Evolutionary conservation across 1,140 invertebrate species (phyloP).

Genomic region (Lamellibrachia luymesi): DNA sequence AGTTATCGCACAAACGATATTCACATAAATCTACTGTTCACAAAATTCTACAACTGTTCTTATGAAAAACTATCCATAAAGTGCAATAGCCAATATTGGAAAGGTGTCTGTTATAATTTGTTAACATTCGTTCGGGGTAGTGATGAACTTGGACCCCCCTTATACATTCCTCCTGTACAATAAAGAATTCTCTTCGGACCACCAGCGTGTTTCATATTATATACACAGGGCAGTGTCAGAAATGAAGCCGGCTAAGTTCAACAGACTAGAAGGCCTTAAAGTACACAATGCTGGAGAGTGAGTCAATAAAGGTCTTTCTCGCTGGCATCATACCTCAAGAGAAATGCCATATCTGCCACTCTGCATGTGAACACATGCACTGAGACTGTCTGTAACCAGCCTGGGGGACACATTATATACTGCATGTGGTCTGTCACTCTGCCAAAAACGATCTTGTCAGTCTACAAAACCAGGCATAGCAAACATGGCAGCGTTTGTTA

Average conservation of each 20-base stretch:
- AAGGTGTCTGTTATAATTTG: neutral
- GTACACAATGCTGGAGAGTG: neutral
- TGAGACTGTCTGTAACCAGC: neutral
- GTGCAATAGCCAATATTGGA: neutral
- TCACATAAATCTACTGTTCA: neutral
- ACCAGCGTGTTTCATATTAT: neutral
- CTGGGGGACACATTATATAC: neutral
- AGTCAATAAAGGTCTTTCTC: neutral
- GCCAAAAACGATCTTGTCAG: neutral
- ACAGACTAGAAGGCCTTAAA: neutral
- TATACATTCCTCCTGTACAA: neutral
- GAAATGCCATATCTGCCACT: neutral
- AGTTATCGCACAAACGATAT: neutral
- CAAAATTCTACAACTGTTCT: neutral
- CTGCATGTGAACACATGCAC: neutral
- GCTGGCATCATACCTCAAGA: neutral
- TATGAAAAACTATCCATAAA: neutral
- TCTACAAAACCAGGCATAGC: neutral
- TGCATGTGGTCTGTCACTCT: neutral
- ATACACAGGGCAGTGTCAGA: neutral
- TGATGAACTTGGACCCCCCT: neutral
- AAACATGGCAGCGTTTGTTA: neutral
- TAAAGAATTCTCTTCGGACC: neutral
- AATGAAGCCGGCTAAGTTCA: neutral
- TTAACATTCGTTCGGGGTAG: neutral